These are phyloP conservation scores for Triplophysa dalaica DNA, from an alignment of 2,113 vertebrate genomes.

Conservation along the genomic window DNA sequence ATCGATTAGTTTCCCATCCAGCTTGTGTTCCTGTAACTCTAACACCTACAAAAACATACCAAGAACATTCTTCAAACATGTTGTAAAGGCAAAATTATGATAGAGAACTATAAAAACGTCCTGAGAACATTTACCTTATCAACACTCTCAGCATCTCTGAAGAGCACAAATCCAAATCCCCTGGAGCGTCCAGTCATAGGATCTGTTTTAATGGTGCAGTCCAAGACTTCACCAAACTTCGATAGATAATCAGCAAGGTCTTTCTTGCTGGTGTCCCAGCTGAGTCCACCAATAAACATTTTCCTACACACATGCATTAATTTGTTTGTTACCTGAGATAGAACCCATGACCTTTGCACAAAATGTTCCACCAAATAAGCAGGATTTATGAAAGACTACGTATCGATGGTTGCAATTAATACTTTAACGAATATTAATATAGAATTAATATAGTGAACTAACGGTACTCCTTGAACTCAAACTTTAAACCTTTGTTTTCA, in stretches of 20 bases:
- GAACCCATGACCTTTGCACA: too few relatives aligned
- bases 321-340: too few relatives aligned
- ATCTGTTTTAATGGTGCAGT: constrained; percentile 90
- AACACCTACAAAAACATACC: constrained; percentile 73
- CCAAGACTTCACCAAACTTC: constrained; percentile 86
- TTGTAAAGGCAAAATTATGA: background rate
- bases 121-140: constrained; percentile 74
- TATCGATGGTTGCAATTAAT: too few relatives aligned
- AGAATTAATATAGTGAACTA: too few relatives aligned
- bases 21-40: constrained; percentile 86
- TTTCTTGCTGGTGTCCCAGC: constrained; percentile 91
- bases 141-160: constrained; percentile 85
- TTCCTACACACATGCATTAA: constrained; percentile 71
- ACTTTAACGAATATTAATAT: too few relatives aligned
- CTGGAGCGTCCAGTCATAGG: constrained; percentile 84
- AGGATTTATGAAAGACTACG: too few relatives aligned
- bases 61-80: background rate
- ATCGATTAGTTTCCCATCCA: constrained; percentile 88
- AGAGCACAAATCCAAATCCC: constrained; percentile 88
- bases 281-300: constrained; percentile 90
- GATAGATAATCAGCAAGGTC: constrained; percentile 88
- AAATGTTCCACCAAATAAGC: too few relatives aligned
- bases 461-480: too few relatives aligned
- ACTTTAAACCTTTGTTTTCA: too few relatives aligned
- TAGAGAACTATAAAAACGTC: background rate